Evolutionary conservation across 2,888 invertebrate genomes (phyloP).

Genomic region (Aproaerema taeniolella): DNA sequence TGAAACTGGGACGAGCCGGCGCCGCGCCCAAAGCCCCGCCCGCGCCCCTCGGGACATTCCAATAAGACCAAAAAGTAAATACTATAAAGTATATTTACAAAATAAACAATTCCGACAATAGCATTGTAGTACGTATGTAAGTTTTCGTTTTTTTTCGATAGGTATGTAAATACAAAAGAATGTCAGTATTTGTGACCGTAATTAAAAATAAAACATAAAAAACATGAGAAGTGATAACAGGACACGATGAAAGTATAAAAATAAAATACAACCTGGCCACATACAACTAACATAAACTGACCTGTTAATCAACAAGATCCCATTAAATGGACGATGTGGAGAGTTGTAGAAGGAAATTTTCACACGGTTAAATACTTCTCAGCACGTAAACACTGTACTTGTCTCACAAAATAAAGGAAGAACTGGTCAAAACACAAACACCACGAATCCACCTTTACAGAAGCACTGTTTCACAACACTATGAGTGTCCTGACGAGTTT

Average conservation of each 20-base stretch:
- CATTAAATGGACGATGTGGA: conserved; percentile 60
- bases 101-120: too few relatives aligned
- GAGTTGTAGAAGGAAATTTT: conserved; percentile 43
- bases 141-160: too few relatives aligned
- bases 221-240: too few relatives aligned
- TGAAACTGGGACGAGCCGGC: conserved; percentile 61
- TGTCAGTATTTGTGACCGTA: too few relatives aligned
- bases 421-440: conserved; percentile 60
- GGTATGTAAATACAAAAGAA: too few relatives aligned
- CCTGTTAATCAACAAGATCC: conserved; percentile 72
- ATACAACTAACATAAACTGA: too few relatives aligned
- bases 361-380: conserved; percentile 46
- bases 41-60: conserved; percentile 41
- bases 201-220: too few relatives aligned
- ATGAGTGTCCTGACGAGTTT: conserved; percentile 44
- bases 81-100: neutral
- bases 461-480: conserved; percentile 55
- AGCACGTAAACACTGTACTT: conserved; percentile 67
- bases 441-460: conserved; percentile 61
- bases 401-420: conserved; percentile 62
- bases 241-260: too few relatives aligned
- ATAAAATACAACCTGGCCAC: too few relatives aligned
- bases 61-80: conserved; percentile 36
- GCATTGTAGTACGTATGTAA: too few relatives aligned
- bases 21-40: conserved; percentile 64